Evolutionary conservation across 2,113 vertebrate genomes (phyloP).

Genomic region (Tenrec ecaudatus): DNA sequence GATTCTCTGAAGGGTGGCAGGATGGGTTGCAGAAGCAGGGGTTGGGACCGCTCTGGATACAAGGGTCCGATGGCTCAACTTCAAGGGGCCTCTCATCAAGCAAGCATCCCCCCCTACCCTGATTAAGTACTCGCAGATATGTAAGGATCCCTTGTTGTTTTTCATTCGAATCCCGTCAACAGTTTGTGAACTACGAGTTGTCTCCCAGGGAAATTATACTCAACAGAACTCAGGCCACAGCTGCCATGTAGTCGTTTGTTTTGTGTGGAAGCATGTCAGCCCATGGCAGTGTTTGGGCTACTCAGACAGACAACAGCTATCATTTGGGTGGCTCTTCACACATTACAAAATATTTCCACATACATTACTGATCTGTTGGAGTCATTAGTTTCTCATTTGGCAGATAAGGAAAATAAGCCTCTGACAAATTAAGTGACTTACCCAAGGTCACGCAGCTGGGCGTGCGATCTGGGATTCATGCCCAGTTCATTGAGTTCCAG

Average conservation of each 20-base stretch:
- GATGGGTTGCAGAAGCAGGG: not conserved
- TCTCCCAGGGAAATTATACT: not conserved
- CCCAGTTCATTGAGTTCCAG: conserved; percentile 41
- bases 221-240: not conserved
- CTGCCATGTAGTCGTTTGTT: not conserved
- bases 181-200: conserved; percentile 30
- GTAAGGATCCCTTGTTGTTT: not conserved
- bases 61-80: not conserved
- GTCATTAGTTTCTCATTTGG: conserved; percentile 51
- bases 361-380: not conserved
- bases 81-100: not conserved
- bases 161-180: not conserved
- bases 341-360: conserved; percentile 9
- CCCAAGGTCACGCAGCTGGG: conserved; percentile 51
- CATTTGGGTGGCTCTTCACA: conserved; percentile 11
- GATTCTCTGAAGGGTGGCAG: not conserved
- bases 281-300: conserved; percentile 43
- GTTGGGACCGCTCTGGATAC: no score
- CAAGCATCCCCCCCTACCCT: not conserved
- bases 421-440: conserved; percentile 39
- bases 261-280: not conserved
- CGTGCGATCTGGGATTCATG: conserved; percentile 17
- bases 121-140: conserved; percentile 38
- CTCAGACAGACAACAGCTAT: conserved; percentile 28
- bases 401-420: conserved; percentile 25